A percentile compares a stretch with the other conserved stretches of the same genome.
phyloP scores from a whole-genome alignment of 2,113 vertebrate species.

The Hucho hucho region DNA sequence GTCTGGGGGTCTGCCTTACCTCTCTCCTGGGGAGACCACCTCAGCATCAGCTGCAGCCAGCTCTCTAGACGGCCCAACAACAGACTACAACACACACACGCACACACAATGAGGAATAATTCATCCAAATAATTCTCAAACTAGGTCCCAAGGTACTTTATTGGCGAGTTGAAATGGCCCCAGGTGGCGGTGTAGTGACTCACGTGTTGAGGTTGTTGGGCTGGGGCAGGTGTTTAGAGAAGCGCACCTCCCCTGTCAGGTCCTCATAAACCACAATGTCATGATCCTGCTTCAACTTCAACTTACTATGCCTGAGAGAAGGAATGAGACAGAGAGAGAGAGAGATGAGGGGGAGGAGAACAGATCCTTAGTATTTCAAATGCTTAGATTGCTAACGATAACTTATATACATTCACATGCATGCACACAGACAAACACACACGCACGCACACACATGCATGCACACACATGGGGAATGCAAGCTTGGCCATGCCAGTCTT shows the following conservation, averaged over 20 bases:
- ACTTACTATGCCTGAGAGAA: slow-evolving; percentile 85
- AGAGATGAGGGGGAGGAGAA: not conserved
- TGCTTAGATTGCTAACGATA: too few species aligned
- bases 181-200: slow-evolving; percentile 2
- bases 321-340: not conserved
- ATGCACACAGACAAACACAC: too few species aligned
- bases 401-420: too few species aligned
- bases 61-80: slow-evolving; percentile 82
- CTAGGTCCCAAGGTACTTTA: too few species aligned
- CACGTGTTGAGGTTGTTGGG: slow-evolving; percentile 95
- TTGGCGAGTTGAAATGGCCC: not conserved
- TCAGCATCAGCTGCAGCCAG: slow-evolving; percentile 94
- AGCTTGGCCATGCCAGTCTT: not conserved
- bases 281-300: slow-evolving; percentile 85
- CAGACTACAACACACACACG: slow-evolving; percentile 67
- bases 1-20: slow-evolving; percentile 74
- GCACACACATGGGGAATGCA: not conserved
- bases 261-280: slow-evolving; percentile 93
- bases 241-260: slow-evolving; percentile 77
- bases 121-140: too few species aligned
- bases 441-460: not conserved
- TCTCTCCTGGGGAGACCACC: slow-evolving; percentile 88
- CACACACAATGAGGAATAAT: not conserved
- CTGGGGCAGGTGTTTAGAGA: slow-evolving; percentile 75
- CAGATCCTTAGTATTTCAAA: too few species aligned